These are phyloP conservation scores for Cantharis rustica DNA, from an alignment of 2,888 invertebrate species.

Conservation along the genomic window DNA sequence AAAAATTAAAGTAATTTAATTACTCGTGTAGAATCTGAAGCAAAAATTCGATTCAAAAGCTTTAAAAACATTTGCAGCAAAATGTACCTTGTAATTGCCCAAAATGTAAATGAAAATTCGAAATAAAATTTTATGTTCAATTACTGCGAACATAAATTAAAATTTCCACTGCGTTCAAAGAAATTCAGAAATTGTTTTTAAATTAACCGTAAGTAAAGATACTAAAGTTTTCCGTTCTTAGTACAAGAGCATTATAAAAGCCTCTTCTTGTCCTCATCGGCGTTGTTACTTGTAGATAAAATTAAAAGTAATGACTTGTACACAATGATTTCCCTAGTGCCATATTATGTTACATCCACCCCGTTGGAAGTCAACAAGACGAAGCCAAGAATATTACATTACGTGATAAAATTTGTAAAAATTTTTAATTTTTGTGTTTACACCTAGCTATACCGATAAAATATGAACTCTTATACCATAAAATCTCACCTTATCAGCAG, in stretches of 20 bases:
- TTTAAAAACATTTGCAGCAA: neutral
- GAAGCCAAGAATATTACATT: conserved; percentile 22
- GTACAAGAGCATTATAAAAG: neutral
- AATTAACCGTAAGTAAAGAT: neutral
- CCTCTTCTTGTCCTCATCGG: conserved; percentile 21
- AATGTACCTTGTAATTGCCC: neutral
- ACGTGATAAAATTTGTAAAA: conserved; percentile 16
- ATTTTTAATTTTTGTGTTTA: conserved; percentile 8
- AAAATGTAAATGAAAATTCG: neutral
- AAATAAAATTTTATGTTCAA: neutral
- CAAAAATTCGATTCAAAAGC: neutral
- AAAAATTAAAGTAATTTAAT: neutral
- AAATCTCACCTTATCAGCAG: conserved; percentile 11
- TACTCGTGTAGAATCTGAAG: neutral
- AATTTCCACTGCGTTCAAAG: neutral
- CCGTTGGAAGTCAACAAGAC: conserved; percentile 31
- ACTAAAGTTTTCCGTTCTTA: neutral
- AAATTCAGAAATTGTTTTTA: neutral
- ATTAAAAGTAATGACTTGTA: conserved; percentile 39
- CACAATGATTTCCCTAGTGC: conserved; percentile 38
- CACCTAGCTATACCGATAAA: conserved; percentile 5
- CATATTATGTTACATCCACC: conserved; percentile 32
- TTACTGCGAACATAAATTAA: neutral
- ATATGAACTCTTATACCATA: neutral
- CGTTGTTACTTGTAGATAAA: conserved; percentile 33